These are phyloP conservation scores for Emesis russula DNA, from an alignment of 2,888 invertebrate species.

Conservation along the genomic window DNA sequence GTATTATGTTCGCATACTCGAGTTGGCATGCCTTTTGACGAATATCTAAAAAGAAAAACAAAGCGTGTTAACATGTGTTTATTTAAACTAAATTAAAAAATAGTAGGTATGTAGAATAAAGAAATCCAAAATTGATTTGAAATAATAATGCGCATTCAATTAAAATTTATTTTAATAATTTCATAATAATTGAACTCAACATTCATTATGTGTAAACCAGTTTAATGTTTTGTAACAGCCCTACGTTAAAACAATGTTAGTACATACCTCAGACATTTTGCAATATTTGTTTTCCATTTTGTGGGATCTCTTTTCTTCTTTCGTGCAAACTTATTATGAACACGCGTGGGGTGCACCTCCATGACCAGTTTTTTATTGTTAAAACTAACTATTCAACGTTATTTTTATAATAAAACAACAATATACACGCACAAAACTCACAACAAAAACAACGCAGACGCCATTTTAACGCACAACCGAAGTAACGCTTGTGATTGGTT, in stretches of 20 bases:
- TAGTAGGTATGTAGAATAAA: background rate
- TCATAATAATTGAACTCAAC: conserved; percentile 19
- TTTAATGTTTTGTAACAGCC: conserved; percentile 34
- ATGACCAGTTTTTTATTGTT: conserved; percentile 44
- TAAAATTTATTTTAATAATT: conserved; percentile 20
- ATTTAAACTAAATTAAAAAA: background rate
- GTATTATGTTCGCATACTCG: conserved; percentile 64
- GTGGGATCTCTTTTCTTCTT: conserved; percentile 56
- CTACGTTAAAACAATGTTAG: conserved; percentile 27
- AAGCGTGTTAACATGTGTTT: background rate
- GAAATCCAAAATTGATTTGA: conserved; percentile 10
- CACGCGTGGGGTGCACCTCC: conserved; percentile 53
- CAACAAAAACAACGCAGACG: conserved; percentile 13
- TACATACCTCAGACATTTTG: conserved; percentile 54
- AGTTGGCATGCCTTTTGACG: conserved; percentile 52
- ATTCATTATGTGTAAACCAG: conserved; percentile 22
- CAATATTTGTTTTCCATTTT: conserved; percentile 63
- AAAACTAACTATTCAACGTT: conserved; percentile 54
- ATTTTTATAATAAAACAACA: conserved; percentile 42
- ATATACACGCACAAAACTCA: conserved; percentile 41
- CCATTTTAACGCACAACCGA: conserved; percentile 35
- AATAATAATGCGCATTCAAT: conserved; percentile 17
- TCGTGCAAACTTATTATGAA: conserved; percentile 52
- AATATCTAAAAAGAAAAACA: conserved; percentile 43
- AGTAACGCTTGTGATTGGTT: conserved; percentile 39